A percentile compares a stretch with the other conserved stretches of the same genome.
phyloP scores from a whole-genome alignment of 2,888 invertebrate genomes.

The Microctonus hyperodae region DNA sequence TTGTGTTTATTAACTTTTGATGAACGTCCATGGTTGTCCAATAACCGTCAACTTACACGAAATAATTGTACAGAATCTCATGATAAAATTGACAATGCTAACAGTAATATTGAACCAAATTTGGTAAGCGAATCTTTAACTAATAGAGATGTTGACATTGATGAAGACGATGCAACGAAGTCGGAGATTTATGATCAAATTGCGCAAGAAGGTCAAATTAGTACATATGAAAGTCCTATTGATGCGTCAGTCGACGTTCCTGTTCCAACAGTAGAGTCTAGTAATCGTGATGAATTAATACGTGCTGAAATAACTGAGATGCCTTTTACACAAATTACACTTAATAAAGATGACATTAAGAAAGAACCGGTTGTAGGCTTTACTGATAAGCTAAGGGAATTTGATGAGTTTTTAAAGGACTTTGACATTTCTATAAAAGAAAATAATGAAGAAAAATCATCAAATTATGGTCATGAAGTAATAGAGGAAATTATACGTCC shows the following conservation, averaged over 20 bases:
- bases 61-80: conserved; percentile 57
- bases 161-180: conserved; percentile 37
- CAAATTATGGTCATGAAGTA: conserved; percentile 39
- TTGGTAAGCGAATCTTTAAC: conserved; percentile 32
- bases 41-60: conserved; percentile 48
- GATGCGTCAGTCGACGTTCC: conserved; percentile 35
- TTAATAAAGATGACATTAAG: conserved; percentile 40
- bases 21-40: conserved; percentile 51
- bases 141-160: conserved; percentile 9
- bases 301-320: conserved; percentile 41
- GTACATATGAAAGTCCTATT: conserved; percentile 36
- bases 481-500: conserved; percentile 46
- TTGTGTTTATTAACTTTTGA: conserved; percentile 54
- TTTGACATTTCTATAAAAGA: conserved; percentile 49
- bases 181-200: conserved; percentile 48
- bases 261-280: conserved; percentile 6
- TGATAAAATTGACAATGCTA: conserved; percentile 43
- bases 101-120: conserved; percentile 36
- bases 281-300: conserved; percentile 17
- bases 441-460: conserved; percentile 14
- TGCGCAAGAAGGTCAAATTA: conserved; percentile 46
- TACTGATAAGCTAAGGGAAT: conserved; percentile 52
- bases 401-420: conserved; percentile 53
- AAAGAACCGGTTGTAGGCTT: conserved; percentile 39
- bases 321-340: conserved; percentile 39